phyloP scores from a whole-genome alignment of 2,888 invertebrate genomes.

The Lasioglossum zephyrum region DNA sequence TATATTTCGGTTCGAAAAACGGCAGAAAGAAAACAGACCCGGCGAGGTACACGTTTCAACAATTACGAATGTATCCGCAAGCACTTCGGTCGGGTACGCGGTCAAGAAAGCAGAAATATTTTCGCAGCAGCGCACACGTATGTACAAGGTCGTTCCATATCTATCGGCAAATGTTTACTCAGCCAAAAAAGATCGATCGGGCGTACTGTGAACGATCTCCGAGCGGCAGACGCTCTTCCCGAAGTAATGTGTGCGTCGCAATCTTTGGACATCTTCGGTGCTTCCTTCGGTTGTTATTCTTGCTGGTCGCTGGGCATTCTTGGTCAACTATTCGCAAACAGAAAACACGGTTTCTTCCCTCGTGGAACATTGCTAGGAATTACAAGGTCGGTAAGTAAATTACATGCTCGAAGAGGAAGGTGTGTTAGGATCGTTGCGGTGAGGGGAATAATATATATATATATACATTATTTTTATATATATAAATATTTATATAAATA shows the following conservation, averaged over 20 bases:
- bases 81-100: neutral
- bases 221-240: conserved; percentile 39
- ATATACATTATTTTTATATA: too few species aligned
- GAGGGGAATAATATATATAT: too few species aligned
- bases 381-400: conserved; percentile 24
- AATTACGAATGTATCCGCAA: conserved; percentile 26
- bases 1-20: conserved; percentile 1
- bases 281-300: conserved; percentile 61
- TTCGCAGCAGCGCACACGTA: conserved; percentile 28
- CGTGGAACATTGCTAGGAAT: conserved; percentile 15
- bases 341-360: neutral
- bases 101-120: conserved; percentile 34
- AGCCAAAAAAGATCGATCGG: conserved; percentile 57
- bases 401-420: neutral
- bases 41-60: conserved; percentile 5
- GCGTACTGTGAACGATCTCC: conserved; percentile 29
- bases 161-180: conserved; percentile 60
- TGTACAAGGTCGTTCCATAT: conserved; percentile 32
- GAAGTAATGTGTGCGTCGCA: conserved; percentile 49
- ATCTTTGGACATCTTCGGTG: conserved; percentile 43
- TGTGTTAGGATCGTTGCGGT: too few species aligned
- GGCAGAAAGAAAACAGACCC: conserved; percentile 1
- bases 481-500: too few species aligned
- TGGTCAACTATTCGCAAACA: conserved; percentile 41
- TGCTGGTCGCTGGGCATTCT: conserved; percentile 31